Percentiles rank a stretch among this genome's conserved stretches.
Evolutionary conservation across 2,888 invertebrate genomes (phyloP).

Genomic region (Hemithea aestivaria): DNA sequence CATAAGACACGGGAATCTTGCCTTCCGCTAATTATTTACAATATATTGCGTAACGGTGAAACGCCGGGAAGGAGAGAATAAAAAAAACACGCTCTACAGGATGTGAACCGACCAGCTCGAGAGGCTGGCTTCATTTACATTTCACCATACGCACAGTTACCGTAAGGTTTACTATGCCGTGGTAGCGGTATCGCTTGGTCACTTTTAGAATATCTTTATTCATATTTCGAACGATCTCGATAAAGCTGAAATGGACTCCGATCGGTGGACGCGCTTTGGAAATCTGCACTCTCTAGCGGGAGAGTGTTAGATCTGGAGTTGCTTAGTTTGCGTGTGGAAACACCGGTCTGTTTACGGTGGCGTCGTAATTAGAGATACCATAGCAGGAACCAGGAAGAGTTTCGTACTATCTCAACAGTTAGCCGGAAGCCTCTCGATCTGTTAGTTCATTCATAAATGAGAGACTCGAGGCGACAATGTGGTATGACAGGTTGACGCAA

Average conservation of each 20-base stretch:
- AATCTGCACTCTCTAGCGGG: constrained; percentile 48
- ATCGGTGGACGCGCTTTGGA: constrained; percentile 42
- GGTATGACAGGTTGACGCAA: constrained; percentile 58
- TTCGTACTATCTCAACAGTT: constrained; percentile 79
- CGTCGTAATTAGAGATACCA: constrained; percentile 74
- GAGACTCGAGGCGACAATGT: constrained; percentile 63
- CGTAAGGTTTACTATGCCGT: constrained; percentile 48
- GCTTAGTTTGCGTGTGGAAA: constrained; percentile 20
- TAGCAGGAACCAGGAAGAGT: constrained; percentile 79
- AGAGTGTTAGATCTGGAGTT: constrained; percentile 38
- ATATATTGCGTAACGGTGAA: constrained; percentile 79
- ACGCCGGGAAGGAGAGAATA: constrained; percentile 74
- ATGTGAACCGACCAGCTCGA: constrained; percentile 56
- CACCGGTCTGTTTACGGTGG: constrained; percentile 62
- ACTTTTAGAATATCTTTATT: constrained; percentile 76
- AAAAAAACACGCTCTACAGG: constrained; percentile 73
- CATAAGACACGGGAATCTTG: constrained; percentile 78
- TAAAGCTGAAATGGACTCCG: constrained; percentile 60
- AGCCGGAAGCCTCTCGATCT: constrained; percentile 77
- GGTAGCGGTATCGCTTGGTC: constrained; percentile 44
- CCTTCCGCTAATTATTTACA: constrained; percentile 79
- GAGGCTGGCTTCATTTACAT: constrained; percentile 39
- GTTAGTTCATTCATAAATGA: constrained; percentile 78
- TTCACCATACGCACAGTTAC: constrained; percentile 39
- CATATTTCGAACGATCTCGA: constrained; percentile 74